Base-by-base conservation (phyloP, 2,888 invertebrate species). In the Chrysomela aeneicollis region DNA sequence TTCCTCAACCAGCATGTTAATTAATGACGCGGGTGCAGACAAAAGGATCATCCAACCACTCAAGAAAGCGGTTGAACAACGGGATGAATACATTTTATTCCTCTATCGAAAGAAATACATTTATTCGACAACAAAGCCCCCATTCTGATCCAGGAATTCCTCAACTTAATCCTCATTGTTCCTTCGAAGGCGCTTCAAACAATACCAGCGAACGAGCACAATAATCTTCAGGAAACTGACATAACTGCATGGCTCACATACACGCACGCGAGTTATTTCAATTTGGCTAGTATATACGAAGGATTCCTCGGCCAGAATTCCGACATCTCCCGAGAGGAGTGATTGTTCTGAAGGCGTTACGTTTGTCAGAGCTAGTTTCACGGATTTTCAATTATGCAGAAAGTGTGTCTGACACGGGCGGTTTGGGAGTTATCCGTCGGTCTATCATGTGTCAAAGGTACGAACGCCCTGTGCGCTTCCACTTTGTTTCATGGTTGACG, bases 361-460 rank as follows among this genome's bases (percentile, higher is more conserved):
- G 69, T 73, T 72, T 70, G 70, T 71, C 73, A 70, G 61, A 68
- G 59, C 62, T 66, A 68, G 67, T 69, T 69, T 65, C 63, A 59
- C 63, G 71, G 70, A 71, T 73, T 72, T 71, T 62, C 73, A 73
- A 73, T 71, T 73, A 73, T 71, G 68, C 71, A 46, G 30, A 30
- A 37, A 57, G 57, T 47, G 47, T 57, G 57, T 42, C 37, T 57
- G 42, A 42, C 30, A 57, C 46, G 15, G 17, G 57, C 57, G 57
- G 57, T 57, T 17, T 22, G 46, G 47, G 26, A 57, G 42, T 42
- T 17, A 26, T 57, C 57, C 18, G 17, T 26, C 42, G 21, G 42
- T 46, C 57, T 37, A 57, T 57, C 57, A 57, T 57, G 46, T 57
- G 57, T 57, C 57, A 57, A 57, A 57, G 15, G 42, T 42, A 12